Conservation (phyloP, 2,797 vertebrate species). For the Macropus fuliginosus region DNA sequence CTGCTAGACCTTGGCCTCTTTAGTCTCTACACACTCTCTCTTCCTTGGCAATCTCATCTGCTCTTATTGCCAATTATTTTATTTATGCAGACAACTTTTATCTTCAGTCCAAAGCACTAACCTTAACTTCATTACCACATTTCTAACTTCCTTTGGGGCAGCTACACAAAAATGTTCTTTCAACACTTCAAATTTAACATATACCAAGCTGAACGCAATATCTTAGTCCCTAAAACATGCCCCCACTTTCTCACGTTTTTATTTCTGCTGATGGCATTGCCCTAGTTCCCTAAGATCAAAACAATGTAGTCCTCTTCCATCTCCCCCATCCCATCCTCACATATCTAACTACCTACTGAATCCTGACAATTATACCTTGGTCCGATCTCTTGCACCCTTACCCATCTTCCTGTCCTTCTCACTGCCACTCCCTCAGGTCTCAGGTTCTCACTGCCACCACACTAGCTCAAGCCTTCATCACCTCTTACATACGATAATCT, state of each 20-base stretch:
- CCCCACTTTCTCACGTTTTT: neutral
- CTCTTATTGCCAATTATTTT: neutral
- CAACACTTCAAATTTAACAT: neutral
- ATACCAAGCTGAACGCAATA: neutral
- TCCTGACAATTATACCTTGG: neutral
- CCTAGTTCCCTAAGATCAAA: neutral
- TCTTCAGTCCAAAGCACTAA: neutral
- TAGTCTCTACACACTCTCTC: neutral
- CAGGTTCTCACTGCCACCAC: neutral
- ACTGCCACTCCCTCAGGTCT: neutral
- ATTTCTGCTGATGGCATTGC: neutral
- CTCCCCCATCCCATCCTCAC: neutral
- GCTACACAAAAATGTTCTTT: neutral
- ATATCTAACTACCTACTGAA: neutral
- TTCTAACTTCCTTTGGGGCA: neutral
- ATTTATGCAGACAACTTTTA: neutral
- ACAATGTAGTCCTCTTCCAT: neutral
- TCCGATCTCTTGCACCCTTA: neutral
- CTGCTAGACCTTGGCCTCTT: neutral
- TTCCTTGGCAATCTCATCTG: neutral
- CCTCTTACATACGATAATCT: neutral
- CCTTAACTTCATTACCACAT: neutral
- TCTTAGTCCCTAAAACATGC: neutral
- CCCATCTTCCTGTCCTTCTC: neutral
- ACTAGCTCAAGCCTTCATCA: neutral